Evolutionary conservation across 2,888 invertebrate species (phyloP).

Genomic region (Dolichomitus sp.): DNA sequence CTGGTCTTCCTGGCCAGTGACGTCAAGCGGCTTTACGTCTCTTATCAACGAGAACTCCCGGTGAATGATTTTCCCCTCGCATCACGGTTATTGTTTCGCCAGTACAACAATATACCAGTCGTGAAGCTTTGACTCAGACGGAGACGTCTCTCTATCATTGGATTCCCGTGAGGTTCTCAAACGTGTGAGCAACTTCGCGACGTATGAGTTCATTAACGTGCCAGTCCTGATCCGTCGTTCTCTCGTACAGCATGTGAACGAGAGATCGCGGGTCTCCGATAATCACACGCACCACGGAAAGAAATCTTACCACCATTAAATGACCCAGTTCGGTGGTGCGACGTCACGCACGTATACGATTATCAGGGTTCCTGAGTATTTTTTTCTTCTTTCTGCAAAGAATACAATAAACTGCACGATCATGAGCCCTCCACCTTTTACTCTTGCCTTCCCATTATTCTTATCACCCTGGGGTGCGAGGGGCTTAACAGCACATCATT

Average conservation of each 20-base stretch:
- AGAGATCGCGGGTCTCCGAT: constrained; percentile 2
- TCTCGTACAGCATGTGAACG: background rate
- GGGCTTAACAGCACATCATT: background rate
- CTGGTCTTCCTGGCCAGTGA: background rate
- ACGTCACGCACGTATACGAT: constrained; percentile 9
- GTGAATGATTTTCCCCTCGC: constrained; percentile 36
- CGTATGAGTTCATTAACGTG: constrained; percentile 44
- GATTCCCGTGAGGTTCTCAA: constrained; percentile 16
- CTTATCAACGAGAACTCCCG: constrained; percentile 41
- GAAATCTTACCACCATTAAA: constrained; percentile 12
- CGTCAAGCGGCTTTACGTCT: constrained; percentile 21
- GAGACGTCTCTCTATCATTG: background rate
- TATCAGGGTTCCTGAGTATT: background rate
- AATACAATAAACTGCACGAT: constrained; percentile 28
- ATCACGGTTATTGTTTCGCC: constrained; percentile 33
- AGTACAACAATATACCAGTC: constrained; percentile 36
- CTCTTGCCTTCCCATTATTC: constrained; percentile 9
- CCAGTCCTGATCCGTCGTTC: constrained; percentile 16
- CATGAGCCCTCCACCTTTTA: background rate
- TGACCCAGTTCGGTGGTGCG: background rate
- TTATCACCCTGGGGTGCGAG: background rate
- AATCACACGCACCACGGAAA: constrained; percentile 33
- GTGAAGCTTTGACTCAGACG: background rate
- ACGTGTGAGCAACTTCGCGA: constrained; percentile 18
- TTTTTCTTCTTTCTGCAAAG: background rate